Percentiles rank a stretch among this genome's conserved stretches.
phyloP scores from a whole-genome alignment of 2,888 invertebrate species.

The Tipula helvola region DNA sequence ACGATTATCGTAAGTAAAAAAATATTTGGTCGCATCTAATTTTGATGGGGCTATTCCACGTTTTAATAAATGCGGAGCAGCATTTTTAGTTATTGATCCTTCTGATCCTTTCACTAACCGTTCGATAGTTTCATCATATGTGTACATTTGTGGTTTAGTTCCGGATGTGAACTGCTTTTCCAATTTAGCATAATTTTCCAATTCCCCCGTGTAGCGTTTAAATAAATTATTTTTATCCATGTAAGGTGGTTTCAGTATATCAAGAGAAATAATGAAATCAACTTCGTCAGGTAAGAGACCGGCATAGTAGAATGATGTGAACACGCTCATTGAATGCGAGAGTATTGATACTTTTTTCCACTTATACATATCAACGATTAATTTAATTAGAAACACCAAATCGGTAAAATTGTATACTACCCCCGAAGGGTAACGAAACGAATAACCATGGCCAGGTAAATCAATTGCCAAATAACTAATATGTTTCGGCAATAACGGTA shows the following conservation, averaged over 20 bases:
- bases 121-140: slow-evolving; percentile 47
- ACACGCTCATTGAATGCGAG: slow-evolving; percentile 57
- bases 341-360: slow-evolving; percentile 57
- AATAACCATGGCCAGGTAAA: slow-evolving; percentile 58
- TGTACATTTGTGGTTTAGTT: slow-evolving; percentile 47
- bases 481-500: slow-evolving; percentile 43
- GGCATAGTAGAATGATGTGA: slow-evolving; percentile 47
- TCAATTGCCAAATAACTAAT: slow-evolving; percentile 49
- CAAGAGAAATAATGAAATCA: slow-evolving; percentile 31
- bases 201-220: slow-evolving; percentile 30
- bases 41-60: slow-evolving; percentile 45
- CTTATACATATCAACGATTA: slow-evolving; percentile 49
- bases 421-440: slow-evolving; percentile 53
- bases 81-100: slow-evolving; percentile 44
- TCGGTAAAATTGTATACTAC: slow-evolving; percentile 33
- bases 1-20: slow-evolving; percentile 47
- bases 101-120: slow-evolving; percentile 43
- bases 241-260: slow-evolving; percentile 28
- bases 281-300: slow-evolving; percentile 40
- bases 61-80: slow-evolving; percentile 41
- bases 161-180: slow-evolving; percentile 32
- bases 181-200: slow-evolving; percentile 38
- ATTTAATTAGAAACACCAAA: slow-evolving; percentile 39
- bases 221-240: slow-evolving; percentile 26
- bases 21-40: slow-evolving; percentile 44